Percentiles rank a stretch among this genome's conserved stretches.
Conservation (phyloP, 35 echinoderm and acorn worm species). For the Diadema setosum region DNA sequence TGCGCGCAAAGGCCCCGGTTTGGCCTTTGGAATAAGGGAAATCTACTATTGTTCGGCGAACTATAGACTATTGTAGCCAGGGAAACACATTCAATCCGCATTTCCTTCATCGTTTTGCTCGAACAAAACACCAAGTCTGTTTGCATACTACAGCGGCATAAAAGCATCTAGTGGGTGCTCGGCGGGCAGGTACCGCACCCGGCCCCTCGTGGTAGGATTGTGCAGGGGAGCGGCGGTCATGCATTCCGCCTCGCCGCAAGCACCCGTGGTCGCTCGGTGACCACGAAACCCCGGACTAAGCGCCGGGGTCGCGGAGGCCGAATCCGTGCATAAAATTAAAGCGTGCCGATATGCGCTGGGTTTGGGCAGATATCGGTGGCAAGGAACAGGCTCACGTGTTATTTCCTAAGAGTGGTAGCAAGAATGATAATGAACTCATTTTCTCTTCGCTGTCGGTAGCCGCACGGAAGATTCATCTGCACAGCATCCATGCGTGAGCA, state of each 20-base stretch:
- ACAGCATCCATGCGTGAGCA: no score
- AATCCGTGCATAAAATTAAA: not conserved
- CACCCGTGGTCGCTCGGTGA: not conserved
- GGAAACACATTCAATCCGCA: constrained; percentile 6
- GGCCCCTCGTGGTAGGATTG: not conserved
- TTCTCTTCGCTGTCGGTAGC: no score
- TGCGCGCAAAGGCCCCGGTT: not conserved
- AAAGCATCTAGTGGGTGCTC: no score
- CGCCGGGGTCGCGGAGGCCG: not conserved
- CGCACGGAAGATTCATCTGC: no score
- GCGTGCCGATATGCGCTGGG: no score
- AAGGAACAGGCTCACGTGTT: no score
- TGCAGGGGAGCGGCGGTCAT: not conserved
- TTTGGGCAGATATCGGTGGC: no score
- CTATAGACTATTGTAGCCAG: not conserved
- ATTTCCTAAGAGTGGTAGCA: no score
- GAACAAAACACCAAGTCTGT: not conserved
- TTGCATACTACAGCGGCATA: not conserved
- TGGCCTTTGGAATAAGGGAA: not conserved
- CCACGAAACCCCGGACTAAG: not conserved
- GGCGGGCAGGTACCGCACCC: not conserved
- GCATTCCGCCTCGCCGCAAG: not conserved
- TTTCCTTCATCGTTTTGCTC: not conserved
- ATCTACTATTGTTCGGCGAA: not conserved
- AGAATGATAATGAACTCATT: no score